Evolutionary conservation across 53 echinoderm and acorn worm species (phyloP).

Genomic region (Mesocentrotus franciscanus): DNA sequence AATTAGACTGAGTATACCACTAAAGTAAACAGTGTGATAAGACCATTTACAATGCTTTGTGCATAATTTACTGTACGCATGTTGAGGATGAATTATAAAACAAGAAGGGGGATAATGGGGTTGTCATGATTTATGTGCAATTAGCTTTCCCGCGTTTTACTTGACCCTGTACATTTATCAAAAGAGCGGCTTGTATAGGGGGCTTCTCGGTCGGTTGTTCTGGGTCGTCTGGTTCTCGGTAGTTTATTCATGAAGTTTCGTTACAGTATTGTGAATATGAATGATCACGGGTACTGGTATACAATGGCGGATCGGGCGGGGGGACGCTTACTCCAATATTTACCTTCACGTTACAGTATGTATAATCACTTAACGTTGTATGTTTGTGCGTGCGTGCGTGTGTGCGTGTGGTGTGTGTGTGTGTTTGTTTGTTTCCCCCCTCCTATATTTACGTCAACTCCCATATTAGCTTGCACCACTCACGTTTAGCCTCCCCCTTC

Average conservation of each 20-base stretch:
- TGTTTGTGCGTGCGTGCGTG: too few species aligned
- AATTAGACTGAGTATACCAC: not conserved
- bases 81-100: conserved; percentile 3
- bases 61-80: not conserved
- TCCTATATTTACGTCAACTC: too few species aligned
- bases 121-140: conserved; percentile 18
- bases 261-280: not conserved
- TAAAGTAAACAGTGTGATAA: not conserved
- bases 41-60: not conserved
- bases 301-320: not conserved
- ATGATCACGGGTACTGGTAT: not conserved
- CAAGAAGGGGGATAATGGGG: not conserved
- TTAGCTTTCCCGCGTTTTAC: not conserved
- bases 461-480: too few species aligned
- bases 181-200: not conserved
- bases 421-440: too few species aligned
- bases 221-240: not conserved
- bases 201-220: not conserved
- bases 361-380: too few species aligned
- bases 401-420: too few species aligned
- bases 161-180: not conserved
- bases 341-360: not conserved
- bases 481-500: too few species aligned
- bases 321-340: too few species aligned
- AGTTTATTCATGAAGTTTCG: not conserved